These are phyloP conservation scores for Heteromyza rotundicornis DNA, from an alignment of 2,888 invertebrate genomes.

Conservation along the genomic window DNA sequence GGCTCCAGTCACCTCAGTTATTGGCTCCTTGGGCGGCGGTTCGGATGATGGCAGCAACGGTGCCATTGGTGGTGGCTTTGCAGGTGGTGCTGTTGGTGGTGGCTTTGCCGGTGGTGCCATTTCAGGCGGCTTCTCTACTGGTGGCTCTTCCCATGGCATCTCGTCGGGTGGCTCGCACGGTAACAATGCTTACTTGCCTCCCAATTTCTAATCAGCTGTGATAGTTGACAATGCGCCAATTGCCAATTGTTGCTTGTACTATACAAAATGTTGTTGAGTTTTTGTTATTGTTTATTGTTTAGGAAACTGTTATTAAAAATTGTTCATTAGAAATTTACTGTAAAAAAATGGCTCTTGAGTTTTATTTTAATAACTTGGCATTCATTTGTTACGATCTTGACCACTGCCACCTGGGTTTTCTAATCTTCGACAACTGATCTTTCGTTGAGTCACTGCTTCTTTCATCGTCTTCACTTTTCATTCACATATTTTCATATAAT, in stretches of 20 bases:
- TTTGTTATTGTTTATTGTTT: background rate
- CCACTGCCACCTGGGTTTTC: no score
- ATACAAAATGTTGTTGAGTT: background rate
- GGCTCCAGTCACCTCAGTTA: slow-evolving; percentile 58
- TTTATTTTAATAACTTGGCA: no score
- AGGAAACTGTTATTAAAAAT: background rate
- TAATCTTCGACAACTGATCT: background rate
- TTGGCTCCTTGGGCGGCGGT: slow-evolving; percentile 53
- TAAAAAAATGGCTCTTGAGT: no score
- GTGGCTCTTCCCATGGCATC: slow-evolving; percentile 8
- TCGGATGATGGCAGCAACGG: slow-evolving; percentile 31
- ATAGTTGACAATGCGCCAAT: background rate
- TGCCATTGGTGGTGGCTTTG: slow-evolving; percentile 28
- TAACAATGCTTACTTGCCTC: slow-evolving; percentile 56
- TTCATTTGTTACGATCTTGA: background rate
- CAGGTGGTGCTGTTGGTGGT: slow-evolving; percentile 14
- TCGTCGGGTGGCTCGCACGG: slow-evolving; percentile 25
- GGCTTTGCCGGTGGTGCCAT: slow-evolving; percentile 9
- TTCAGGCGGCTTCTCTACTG: slow-evolving; percentile 15
- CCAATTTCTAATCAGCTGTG: slow-evolving; percentile 48
- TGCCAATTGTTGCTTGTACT: background rate
- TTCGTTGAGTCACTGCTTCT: background rate
- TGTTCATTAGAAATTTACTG: no score
- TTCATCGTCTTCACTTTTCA: no score
- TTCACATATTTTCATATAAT: no score